These are phyloP conservation scores for Orchestes rusci DNA, from an alignment of 2,888 invertebrate species.

Conservation along the genomic window DNA sequence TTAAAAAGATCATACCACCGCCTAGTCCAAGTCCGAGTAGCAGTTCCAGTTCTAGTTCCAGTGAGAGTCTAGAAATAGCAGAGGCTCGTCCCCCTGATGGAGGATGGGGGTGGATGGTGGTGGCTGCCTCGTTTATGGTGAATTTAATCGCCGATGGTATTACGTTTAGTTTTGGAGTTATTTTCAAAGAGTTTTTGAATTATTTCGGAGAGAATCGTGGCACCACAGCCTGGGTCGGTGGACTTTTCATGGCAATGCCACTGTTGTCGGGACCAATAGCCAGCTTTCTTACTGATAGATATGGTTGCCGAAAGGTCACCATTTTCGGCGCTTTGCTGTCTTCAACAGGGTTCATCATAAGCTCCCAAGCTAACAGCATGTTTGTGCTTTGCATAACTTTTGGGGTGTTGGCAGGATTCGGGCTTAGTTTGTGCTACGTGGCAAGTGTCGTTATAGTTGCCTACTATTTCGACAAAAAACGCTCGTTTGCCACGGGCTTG, in stretches of 20 bases:
- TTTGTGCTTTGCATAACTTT: slow-evolving; percentile 74
- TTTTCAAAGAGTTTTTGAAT: slow-evolving; percentile 77
- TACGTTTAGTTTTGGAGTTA: slow-evolving; percentile 86
- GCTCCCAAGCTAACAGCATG: slow-evolving; percentile 68
- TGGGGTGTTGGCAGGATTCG: slow-evolving; percentile 77
- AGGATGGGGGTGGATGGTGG: slow-evolving; percentile 91
- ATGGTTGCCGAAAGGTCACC: slow-evolving; percentile 73
- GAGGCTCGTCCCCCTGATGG: slow-evolving; percentile 77
- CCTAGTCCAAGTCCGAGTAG: slow-evolving; percentile 30
- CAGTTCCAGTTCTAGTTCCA: slow-evolving; percentile 49
- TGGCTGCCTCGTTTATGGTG: slow-evolving; percentile 80
- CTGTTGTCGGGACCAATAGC: slow-evolving; percentile 79
- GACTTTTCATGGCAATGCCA: slow-evolving; percentile 88
- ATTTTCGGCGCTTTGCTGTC: slow-evolving; percentile 72
- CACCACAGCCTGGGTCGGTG: slow-evolving; percentile 85
- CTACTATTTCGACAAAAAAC: slow-evolving; percentile 78
- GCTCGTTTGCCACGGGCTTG: slow-evolving; percentile 79
- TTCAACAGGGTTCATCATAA: slow-evolving; percentile 68
- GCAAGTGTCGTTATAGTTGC: slow-evolving; percentile 88
- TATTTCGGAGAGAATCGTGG: slow-evolving; percentile 80
- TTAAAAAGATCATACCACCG: slow-evolving; percentile 21
- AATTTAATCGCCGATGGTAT: slow-evolving; percentile 89
- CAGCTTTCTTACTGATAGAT: slow-evolving; percentile 73
- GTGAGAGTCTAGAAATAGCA: slow-evolving; percentile 56
- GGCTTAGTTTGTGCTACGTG: slow-evolving; percentile 78